Conservation (phyloP, 2,113 vertebrate species). For the Strix uralensis region DNA sequence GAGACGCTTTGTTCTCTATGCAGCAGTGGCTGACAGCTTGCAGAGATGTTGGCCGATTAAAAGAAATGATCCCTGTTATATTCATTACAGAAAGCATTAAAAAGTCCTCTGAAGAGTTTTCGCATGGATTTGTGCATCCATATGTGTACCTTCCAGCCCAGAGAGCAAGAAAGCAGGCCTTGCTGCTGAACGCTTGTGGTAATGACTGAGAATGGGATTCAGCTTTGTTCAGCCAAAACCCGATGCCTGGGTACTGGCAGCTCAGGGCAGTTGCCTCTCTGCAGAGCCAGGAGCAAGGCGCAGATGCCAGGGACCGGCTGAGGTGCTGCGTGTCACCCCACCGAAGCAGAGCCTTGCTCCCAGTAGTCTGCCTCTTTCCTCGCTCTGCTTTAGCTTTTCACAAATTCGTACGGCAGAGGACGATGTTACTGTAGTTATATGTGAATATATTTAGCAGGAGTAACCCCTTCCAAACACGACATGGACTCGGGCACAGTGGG, state of each 20-base stretch:
- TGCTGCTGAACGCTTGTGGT: neutral
- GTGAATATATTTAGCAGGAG: neutral
- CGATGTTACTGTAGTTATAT: neutral
- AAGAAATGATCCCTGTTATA: neutral
- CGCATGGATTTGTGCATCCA: neutral
- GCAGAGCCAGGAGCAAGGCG: neutral
- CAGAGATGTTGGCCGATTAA: neutral
- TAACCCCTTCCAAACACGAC: neutral
- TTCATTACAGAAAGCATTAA: neutral
- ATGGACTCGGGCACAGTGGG: neutral
- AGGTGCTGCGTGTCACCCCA: neutral
- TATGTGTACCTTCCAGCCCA: neutral
- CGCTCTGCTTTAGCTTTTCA: neutral
- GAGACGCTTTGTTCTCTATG: neutral
- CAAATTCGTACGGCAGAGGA: neutral
- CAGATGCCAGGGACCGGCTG: neutral
- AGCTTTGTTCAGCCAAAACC: neutral
- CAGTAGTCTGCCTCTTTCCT: neutral
- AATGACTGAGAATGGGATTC: neutral
- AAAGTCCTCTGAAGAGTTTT: neutral
- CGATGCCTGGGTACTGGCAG: fast-evolving
- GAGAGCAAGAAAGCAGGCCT: neutral
- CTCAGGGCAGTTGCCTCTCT: neutral
- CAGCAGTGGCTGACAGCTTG: neutral
- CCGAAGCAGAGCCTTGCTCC: neutral